Base-by-base conservation (phyloP, 37 sponge, comb jelly and placozoan genomes). In the Ianthella basta region DNA sequence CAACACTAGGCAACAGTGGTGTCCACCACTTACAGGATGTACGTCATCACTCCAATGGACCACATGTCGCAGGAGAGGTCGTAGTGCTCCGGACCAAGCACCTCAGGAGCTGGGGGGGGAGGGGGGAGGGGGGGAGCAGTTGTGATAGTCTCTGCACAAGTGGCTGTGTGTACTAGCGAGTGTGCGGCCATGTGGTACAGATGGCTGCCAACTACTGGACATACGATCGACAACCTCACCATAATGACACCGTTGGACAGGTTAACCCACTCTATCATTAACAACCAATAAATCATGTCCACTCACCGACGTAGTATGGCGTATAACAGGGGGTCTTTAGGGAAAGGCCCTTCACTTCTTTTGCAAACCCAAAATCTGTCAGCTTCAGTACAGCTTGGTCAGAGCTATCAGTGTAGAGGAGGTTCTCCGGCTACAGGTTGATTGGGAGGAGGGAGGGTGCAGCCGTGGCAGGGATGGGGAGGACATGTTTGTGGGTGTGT, bases 361-460 rank as follows among this genome's bases (percentile, higher is more conserved):
- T 96, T 19, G 96, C 99, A 92, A 96, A 98, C 10, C 99, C 99
- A 94, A 98, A 98, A 83, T 98, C 98, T 39, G 98, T 98, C 37
- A 98, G 77, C 68, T 96, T 95, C 41, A 98, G 56, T n/a, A 78
- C 56, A 18, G 91, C 87, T 6, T 79, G 61, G 1, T 41, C 84
- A 85, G 67, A 70, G 12, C 69, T 32, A 60, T 82, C 80, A 20
- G 81, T 81, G 72, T 82, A 96, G 20, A 96, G 80, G 6, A 96
- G 88, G 54, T 96, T 98, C 75, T 98, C 96, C 16, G 99, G 96
- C 94, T 96, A 78, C 23, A 66, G 10, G 32, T 19, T 2, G 56
- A 34, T n/a, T 20, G 24, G 60, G 36, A 37, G 56, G 32, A 13
- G 84, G 34, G 84, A 0, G 68, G 55, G 80, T 34, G 66, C 34